Percentiles rank a stretch among this genome's conserved stretches.
Conservation (phyloP, 2,113 vertebrate species). For the Archocentrus centrarchus region DNA sequence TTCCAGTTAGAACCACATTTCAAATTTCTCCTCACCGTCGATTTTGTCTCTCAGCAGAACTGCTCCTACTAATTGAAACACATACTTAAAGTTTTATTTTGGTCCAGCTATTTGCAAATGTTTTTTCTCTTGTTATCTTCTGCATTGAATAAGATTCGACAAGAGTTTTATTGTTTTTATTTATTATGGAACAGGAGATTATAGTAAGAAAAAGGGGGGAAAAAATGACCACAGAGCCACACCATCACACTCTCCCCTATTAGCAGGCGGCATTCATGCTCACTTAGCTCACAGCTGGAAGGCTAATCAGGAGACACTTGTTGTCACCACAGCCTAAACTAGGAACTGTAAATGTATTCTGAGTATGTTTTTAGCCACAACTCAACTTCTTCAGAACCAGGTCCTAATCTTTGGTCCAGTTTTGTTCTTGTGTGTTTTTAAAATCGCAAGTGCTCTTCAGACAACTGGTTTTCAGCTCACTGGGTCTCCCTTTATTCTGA, state of each 20-base stretch:
- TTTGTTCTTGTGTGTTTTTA: neutral
- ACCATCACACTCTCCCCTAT: conserved; percentile 70
- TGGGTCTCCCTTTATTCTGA: neutral
- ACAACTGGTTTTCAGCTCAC: neutral
- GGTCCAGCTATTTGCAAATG: conserved; percentile 89
- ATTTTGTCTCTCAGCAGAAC: conserved; percentile 78
- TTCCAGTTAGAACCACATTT: conserved; percentile 73
- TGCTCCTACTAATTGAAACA: conserved; percentile 76
- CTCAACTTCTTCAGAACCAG: conserved; percentile 14
- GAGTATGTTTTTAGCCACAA: conserved; percentile 11
- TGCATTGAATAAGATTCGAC: conserved; percentile 85
- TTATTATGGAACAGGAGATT: conserved; percentile 87
- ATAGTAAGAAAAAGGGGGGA: conserved; percentile 47
- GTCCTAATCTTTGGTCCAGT: neutral
- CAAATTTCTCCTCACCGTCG: conserved; percentile 41
- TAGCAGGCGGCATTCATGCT: conserved; percentile 24
- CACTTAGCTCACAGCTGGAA: conserved; percentile 30
- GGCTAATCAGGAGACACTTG: conserved; percentile 1
- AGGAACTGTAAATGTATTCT: conserved; percentile 10
- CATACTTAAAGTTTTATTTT: conserved; percentile 77
- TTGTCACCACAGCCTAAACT: conserved; percentile 19
- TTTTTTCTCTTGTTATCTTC: conserved; percentile 84
- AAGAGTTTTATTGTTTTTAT: conserved; percentile 88
- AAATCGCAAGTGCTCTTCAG: conserved; percentile 7
- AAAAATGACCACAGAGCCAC: conserved; percentile 86